phyloP scores from a whole-genome alignment of 1,140 invertebrate species.

The Homarus americanus region DNA sequence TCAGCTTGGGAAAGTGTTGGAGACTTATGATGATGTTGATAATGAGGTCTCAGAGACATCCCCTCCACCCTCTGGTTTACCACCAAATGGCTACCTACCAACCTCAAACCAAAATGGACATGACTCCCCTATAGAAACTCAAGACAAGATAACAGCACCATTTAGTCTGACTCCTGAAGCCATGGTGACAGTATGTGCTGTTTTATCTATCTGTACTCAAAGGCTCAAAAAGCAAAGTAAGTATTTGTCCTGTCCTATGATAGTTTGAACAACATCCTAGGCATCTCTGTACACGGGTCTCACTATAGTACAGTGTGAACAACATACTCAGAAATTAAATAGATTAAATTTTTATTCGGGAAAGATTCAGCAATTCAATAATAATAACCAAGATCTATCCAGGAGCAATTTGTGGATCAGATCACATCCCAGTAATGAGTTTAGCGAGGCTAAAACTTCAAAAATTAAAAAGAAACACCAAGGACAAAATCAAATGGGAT shows the following conservation, averaged over 20 bases:
- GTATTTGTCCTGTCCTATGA: background rate
- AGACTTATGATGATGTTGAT: constrained; percentile 60
- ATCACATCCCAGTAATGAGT: no score
- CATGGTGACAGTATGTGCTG: constrained; percentile 61
- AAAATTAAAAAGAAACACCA: no score
- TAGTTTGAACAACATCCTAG: no score
- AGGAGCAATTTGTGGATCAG: no score
- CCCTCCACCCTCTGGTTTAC: constrained; percentile 11
- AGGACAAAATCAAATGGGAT: no score
- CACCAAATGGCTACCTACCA: constrained; percentile 27
- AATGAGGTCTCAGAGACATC: constrained; percentile 45
- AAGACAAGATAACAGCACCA: constrained; percentile 1
- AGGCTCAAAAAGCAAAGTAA: constrained; percentile 64
- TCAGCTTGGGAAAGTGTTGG: constrained; percentile 54
- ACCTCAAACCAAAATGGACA: constrained; percentile 26
- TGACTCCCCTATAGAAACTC: constrained; percentile 30
- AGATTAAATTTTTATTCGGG: no score
- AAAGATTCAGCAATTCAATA: no score
- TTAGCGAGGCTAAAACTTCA: no score
- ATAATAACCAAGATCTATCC: no score
- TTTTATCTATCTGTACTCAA: constrained; percentile 53
- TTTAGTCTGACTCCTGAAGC: constrained; percentile 59
- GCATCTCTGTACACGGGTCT: no score
- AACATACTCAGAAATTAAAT: no score
- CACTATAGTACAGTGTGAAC: no score